Percentiles rank a stretch among this genome's conserved stretches.
These are phyloP conservation scores for Xerus rutilus DNA, from an alignment of 2,797 vertebrate species.

Conservation along the genomic window DNA sequence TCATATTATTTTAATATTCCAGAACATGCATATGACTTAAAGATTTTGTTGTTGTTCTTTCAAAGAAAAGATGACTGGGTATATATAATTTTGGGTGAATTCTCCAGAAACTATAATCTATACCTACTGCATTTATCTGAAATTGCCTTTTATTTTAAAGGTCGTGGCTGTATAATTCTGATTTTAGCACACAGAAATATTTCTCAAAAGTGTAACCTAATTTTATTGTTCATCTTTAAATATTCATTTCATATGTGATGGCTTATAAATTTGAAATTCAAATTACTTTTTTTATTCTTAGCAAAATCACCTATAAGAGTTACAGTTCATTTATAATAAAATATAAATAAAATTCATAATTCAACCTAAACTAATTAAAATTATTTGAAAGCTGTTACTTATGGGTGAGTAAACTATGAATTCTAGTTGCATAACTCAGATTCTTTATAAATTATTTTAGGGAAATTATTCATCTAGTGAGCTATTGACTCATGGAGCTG, in stretches of 20 bases:
- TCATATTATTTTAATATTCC: conserved; percentile 61
- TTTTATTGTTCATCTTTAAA: conserved; percentile 84
- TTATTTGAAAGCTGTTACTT: conserved; percentile 79
- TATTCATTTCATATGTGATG: conserved; percentile 83
- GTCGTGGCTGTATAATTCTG: conserved; percentile 73
- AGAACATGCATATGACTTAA: conserved; percentile 24
- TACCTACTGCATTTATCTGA: conserved; percentile 69
- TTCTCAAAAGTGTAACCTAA: conserved; percentile 82
- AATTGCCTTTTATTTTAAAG: conserved; percentile 82
- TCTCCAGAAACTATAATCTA: conserved; percentile 63
- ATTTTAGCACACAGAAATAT: conserved; percentile 80
- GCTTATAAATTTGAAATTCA: conserved; percentile 84
- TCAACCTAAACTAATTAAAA: conserved; percentile 83
- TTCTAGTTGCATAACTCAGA: conserved; percentile 59
- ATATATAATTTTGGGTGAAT: conserved; percentile 46
- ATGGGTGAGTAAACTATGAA: conserved; percentile 70
- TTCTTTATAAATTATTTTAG: conserved; percentile 61
- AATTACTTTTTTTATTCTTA: conserved; percentile 81
- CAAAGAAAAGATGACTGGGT: conserved; percentile 69
- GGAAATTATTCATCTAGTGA: conserved; percentile 63
- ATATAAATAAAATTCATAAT: conserved; percentile 81
- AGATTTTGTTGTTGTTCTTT: conserved; percentile 40
- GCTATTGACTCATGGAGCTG: conserved; percentile 45
- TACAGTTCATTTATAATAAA: conserved; percentile 82
- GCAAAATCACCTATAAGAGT: conserved; percentile 73